These are phyloP conservation scores for Apamea crenata DNA, from an alignment of 2,888 invertebrate genomes.

Conservation along the genomic window DNA sequence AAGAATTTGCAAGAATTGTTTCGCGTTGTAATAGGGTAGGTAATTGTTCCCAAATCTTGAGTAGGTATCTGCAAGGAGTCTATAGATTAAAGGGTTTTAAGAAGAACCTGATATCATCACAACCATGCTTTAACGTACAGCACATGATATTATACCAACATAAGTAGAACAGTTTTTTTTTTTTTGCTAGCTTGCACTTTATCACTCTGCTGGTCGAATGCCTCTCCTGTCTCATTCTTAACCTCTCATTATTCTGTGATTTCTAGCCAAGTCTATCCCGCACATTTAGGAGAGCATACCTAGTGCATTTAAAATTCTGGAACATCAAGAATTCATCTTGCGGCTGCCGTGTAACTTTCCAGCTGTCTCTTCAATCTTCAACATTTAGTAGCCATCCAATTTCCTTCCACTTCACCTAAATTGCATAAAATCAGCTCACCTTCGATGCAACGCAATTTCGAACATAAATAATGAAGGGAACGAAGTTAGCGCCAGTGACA, in stretches of 20 bases:
- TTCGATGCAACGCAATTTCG: slow-evolving; percentile 53
- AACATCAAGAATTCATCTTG: slow-evolving; percentile 34
- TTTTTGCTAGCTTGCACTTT: neutral
- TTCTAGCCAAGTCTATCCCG: neutral
- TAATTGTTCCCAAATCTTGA: neutral
- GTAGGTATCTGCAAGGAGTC: neutral
- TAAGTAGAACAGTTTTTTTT: neutral
- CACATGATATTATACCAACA: neutral
- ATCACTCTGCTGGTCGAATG: neutral
- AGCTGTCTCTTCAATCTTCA: slow-evolving; percentile 6
- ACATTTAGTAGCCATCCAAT: neutral
- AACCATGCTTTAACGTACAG: neutral
- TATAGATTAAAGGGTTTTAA: neutral
- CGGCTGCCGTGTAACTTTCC: neutral
- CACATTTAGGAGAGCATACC: neutral
- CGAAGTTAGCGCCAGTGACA: slow-evolving; percentile 55
- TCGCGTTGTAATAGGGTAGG: neutral
- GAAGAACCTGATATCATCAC: neutral
- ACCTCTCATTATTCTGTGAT: neutral
- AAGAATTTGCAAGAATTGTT: neutral
- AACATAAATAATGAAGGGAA: slow-evolving; percentile 54
- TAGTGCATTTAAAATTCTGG: slow-evolving; percentile 22
- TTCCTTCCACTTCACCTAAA: slow-evolving; percentile 19
- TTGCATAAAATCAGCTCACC: slow-evolving; percentile 35
- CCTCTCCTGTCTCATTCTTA: no score